These are phyloP conservation scores for Abrostola triplasia DNA, from an alignment of 2,888 invertebrate genomes.

Conservation along the genomic window DNA sequence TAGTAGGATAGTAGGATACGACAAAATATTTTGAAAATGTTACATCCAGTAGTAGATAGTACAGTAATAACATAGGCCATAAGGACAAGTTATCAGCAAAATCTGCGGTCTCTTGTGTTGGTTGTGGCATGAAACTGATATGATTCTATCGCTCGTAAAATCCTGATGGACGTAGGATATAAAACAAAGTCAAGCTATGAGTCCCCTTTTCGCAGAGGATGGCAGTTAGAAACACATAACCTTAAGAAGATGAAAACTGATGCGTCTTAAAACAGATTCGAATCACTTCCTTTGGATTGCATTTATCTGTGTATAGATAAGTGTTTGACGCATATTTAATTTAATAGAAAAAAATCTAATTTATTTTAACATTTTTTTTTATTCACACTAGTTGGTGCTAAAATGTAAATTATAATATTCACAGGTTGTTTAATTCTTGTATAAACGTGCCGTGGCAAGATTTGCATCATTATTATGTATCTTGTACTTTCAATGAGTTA, in stretches of 20 bases:
- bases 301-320: constrained; percentile 31
- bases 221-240: constrained; percentile 32
- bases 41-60: background rate
- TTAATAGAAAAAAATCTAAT: too few relatives aligned
- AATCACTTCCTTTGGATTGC: constrained; percentile 34
- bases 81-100: constrained; percentile 5
- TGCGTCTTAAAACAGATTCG: constrained; percentile 39
- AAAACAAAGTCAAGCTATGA: constrained; percentile 42
- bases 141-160: constrained; percentile 41
- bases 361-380: too few relatives aligned
- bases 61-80: too few relatives aligned
- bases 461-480: too few relatives aligned
- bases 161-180: constrained; percentile 26
- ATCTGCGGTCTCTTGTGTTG: background rate
- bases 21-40: background rate
- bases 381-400: too few relatives aligned
- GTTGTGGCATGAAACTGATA: constrained; percentile 24
- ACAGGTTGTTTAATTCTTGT: too few relatives aligned
- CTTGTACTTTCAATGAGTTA: too few relatives aligned
- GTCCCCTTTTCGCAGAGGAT: constrained; percentile 24
- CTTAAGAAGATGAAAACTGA: constrained; percentile 41
- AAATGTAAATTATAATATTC: too few relatives aligned
- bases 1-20: constrained; percentile 10
- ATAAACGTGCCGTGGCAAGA: too few relatives aligned
- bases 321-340: background rate